These are phyloP conservation scores for Cotesia vestalis DNA, from an alignment of 1,140 invertebrate genomes.

Conservation along the genomic window DNA sequence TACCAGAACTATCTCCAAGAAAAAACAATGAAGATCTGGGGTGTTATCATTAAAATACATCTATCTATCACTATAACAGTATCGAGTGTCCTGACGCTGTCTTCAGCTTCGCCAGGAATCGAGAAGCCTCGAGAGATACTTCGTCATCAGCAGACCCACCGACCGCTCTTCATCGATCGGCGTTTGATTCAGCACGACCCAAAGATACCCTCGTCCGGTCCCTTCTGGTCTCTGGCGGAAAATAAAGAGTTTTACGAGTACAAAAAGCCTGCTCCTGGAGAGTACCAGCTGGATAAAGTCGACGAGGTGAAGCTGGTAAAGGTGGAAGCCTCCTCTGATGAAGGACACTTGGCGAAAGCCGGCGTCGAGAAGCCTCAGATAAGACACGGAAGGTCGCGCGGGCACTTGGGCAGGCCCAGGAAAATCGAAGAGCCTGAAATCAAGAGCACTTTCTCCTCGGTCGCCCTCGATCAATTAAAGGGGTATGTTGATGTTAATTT, in stretches of 20 bases:
- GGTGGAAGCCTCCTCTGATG: background rate
- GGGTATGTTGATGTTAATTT: background rate
- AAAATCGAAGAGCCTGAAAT: constrained; percentile 38
- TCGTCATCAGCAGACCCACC: constrained; percentile 56
- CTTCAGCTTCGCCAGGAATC: constrained; percentile 39
- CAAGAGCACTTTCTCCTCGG: background rate
- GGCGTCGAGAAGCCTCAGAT: constrained; percentile 53
- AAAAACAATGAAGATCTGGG: background rate
- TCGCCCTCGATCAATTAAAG: background rate
- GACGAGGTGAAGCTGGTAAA: background rate
- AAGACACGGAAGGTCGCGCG: constrained; percentile 57
- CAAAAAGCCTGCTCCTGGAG: too few relatives aligned
- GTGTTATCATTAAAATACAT: background rate
- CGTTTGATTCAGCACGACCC: constrained; percentile 29
- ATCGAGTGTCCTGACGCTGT: constrained; percentile 24
- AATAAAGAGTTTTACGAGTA: too few relatives aligned
- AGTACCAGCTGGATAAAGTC: background rate
- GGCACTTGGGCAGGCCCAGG: constrained; percentile 47
- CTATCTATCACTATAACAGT: constrained; percentile 19
- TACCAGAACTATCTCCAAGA: background rate
- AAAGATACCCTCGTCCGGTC: background rate
- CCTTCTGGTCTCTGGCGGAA: background rate
- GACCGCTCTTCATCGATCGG: constrained; percentile 57
- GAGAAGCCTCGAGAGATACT: constrained; percentile 50
- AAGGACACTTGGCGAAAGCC: background rate